Conservation (phyloP, 2,888 invertebrate genomes). For the Cacoxenus indagator region DNA sequence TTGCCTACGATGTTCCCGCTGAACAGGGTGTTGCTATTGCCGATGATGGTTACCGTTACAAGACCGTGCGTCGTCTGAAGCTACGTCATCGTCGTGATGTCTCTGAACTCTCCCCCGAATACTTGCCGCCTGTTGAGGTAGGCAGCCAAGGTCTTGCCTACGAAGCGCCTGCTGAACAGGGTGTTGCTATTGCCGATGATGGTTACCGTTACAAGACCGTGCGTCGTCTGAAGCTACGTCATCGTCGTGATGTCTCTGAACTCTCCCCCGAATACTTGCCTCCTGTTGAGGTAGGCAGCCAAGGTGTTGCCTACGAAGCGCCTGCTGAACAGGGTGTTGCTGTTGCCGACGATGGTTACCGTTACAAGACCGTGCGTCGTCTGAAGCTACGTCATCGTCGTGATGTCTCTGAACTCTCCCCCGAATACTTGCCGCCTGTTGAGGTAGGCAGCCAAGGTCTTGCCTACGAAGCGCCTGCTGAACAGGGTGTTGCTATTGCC, state of each 20-base stretch:
- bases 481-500: conserved; percentile 28
- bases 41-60: conserved; percentile 48
- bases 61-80: conserved; percentile 40
- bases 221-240: conserved; percentile 40
- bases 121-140: conserved; percentile 49
- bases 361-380: conserved; percentile 54
- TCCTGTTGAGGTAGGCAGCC: conserved; percentile 36
- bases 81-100: conserved; percentile 52
- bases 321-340: conserved; percentile 31
- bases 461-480: conserved; percentile 33
- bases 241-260: conserved; percentile 53
- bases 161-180: conserved; percentile 33
- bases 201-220: conserved; percentile 59
- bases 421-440: conserved; percentile 46
- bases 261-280: conserved; percentile 53
- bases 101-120: conserved; percentile 45
- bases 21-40: conserved; percentile 32
- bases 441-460: conserved; percentile 27
- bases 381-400: conserved; percentile 47
- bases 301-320: conserved; percentile 33
- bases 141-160: conserved; percentile 29
- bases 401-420: conserved; percentile 48
- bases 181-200: conserved; percentile 44
- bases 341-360: conserved; percentile 54
- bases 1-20: conserved; percentile 39